Conservation (phyloP, 2,888 invertebrate species). For the Xestia ashworthii region DNA sequence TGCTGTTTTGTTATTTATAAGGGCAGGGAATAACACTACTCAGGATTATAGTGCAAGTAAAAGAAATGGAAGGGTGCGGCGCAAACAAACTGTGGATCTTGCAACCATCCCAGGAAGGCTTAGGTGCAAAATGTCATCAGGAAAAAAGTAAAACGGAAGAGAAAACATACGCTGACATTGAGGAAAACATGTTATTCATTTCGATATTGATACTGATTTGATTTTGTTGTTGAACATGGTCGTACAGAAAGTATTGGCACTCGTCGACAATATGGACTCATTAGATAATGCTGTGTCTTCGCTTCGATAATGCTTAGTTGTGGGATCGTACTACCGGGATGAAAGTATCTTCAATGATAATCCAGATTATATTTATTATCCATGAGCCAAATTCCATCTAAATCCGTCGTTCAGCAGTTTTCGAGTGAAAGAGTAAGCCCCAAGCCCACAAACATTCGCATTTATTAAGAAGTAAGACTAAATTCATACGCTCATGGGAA, state of each 20-base stretch:
- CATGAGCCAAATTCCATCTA: too few species aligned
- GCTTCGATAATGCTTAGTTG: too few species aligned
- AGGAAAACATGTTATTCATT: conserved; percentile 13
- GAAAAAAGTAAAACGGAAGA: not conserved
- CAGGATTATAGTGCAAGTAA: conserved; percentile 12
- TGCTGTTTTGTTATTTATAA: conserved; percentile 10
- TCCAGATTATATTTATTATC: too few species aligned
- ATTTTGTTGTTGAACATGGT: not conserved
- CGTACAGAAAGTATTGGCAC: conserved; percentile 1
- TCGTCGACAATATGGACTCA: not conserved
- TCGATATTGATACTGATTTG: not conserved
- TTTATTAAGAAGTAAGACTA: not conserved
- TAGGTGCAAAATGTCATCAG: not conserved
- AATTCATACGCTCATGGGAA: not conserved
- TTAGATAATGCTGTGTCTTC: too few species aligned
- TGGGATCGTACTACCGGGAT: too few species aligned
- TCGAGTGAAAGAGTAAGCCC: too few species aligned
- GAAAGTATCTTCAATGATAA: too few species aligned
- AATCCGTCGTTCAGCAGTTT: too few species aligned
- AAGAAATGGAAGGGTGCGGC: not conserved
- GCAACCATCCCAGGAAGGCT: not conserved
- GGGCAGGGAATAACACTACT: not conserved
- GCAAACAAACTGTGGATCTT: not conserved
- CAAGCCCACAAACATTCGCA: too few species aligned
- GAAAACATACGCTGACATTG: not conserved